Evolutionary conservation across 2,797 vertebrate genomes (phyloP), one percentile per base, ranked within the genome.

Genomic region (Pangasius macronema): DNA sequence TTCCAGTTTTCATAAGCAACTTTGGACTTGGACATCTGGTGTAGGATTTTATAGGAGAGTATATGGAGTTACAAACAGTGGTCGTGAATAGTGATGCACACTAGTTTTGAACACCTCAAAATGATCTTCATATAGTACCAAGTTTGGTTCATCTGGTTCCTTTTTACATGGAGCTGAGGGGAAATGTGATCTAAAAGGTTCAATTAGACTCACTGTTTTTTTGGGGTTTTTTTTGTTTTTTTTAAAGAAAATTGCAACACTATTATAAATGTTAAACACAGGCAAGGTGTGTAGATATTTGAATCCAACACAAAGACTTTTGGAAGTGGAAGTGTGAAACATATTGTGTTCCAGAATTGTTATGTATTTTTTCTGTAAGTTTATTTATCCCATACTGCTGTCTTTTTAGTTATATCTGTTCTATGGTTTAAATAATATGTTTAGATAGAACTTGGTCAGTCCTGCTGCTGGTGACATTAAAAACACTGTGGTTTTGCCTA

Each of bases 241-340:
- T 65, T 2, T 85, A 89, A 92, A 92, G 88, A 91, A 92, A 91
- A 92, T 92, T 92, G 88, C 90, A 91, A 90, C 92, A 92, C 67
- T 91, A 82, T 86, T 88, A 83, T 80, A 72, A 70, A 88, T 89
- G 91, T 83, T 84, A 80, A 89, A 88, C 91, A 94, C 92, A 91
- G 88, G 92, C 90, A 90, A 85, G 91, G 86, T 67, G 85, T 95
- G 93, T 95, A 94, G 94, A 95, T 94, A 94, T 91, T 77, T 83
- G 83, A 79, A 84, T 68, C 89, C 85, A 86, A 85, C 80, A 86
- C 85, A 87, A 83, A 84, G 87, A 88, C 88, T 89, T 86, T 83
- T 77, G 70, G 65, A 88, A 84, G 57, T 63, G 83, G 63, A 80
- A 55, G 59, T 90, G 82, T 87, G 77, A 85, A 88, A 87, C 85